phyloP scores from a whole-genome alignment of 1,140 invertebrate genomes.

The Pogonomyrmex californicus region DNA sequence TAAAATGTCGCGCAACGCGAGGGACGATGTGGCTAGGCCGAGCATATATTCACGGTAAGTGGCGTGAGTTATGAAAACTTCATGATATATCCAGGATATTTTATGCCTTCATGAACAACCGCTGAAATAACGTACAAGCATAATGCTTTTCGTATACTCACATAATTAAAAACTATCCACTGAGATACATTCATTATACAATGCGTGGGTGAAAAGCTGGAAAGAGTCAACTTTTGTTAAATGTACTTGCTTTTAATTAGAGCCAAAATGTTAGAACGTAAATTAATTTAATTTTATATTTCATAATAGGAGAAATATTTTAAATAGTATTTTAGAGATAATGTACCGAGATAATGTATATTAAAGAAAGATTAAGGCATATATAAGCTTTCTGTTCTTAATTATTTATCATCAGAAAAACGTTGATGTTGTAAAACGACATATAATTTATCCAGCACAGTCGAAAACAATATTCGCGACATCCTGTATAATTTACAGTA shows the following conservation, averaged over 20 bases:
- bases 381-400: neutral
- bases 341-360: neutral
- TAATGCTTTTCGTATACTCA: constrained; percentile 41
- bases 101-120: constrained; percentile 69
- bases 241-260: neutral
- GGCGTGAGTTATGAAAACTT: constrained; percentile 79
- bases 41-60: constrained; percentile 73
- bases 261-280: neutral
- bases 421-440: neutral
- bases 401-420: neutral
- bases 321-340: neutral
- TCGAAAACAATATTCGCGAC: neutral
- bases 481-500: constrained; percentile 38
- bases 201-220: neutral
- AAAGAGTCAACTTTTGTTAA: neutral
- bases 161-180: constrained; percentile 67
- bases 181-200: constrained; percentile 10
- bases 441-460: neutral
- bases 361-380: neutral
- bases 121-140: constrained; percentile 53
- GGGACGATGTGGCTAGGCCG: constrained; percentile 59
- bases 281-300: constrained; percentile 23
- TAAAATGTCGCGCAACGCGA: constrained; percentile 74
- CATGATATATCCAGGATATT: constrained; percentile 66
- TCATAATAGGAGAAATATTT: neutral